A percentile compares a stretch with the other conserved stretches of the same genome.
phyloP scores from a whole-genome alignment of 1,140 invertebrate genomes.

The Polypedilum pembai region DNA sequence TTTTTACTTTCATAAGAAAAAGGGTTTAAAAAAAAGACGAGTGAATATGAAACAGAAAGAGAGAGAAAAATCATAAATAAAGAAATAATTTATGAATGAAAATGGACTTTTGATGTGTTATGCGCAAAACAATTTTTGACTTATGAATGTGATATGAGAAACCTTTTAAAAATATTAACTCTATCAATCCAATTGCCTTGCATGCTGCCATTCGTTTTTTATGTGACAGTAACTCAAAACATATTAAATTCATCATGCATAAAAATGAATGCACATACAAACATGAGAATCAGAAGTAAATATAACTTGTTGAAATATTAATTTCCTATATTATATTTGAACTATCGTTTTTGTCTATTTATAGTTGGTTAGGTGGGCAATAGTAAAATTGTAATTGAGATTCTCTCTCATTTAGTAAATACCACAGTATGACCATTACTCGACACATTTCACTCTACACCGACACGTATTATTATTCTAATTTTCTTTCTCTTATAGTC shows the following conservation, averaged over 20 bases:
- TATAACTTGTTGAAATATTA: neutral
- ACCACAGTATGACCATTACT: no score
- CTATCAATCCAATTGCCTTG: neutral
- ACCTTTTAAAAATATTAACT: constrained; percentile 19
- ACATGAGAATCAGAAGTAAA: neutral
- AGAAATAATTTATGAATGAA: constrained; percentile 14
- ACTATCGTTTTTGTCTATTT: no score
- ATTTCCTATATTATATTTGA: constrained; percentile 10
- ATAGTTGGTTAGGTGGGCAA: no score
- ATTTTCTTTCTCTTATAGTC: no score
- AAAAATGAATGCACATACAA: neutral
- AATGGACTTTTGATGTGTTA: neutral
- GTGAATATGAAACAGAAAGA: no score
- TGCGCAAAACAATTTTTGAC: constrained; percentile 2
- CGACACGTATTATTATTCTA: no score
- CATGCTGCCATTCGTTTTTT: neutral
- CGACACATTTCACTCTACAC: no score
- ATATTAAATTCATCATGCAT: neutral
- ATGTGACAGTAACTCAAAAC: neutral
- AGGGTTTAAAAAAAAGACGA: neutral
- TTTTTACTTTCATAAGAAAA: no score
- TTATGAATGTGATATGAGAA: neutral
- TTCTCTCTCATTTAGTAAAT: no score
- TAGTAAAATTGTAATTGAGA: no score
- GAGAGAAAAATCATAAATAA: neutral